A percentile compares a stretch with the other conserved stretches of the same genome.
These are phyloP conservation scores for Eurypyga helias DNA, from an alignment of 2,113 vertebrate species.

Conservation along the genomic window DNA sequence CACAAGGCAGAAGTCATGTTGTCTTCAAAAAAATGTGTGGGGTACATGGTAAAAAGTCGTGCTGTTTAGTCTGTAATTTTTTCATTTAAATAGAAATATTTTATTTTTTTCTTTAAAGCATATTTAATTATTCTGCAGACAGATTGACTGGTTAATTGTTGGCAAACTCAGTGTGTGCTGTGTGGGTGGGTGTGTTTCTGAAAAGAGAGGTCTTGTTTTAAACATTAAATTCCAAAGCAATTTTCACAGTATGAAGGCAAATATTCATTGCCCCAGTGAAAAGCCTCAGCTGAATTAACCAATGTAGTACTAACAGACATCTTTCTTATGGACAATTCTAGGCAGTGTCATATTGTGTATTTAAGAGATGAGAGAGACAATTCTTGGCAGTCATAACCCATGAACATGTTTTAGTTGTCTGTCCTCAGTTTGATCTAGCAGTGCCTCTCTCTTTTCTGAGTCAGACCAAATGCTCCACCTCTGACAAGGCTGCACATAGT, in stretches of 20 bases:
- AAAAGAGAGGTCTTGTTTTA: not conserved
- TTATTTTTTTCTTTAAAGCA: not conserved
- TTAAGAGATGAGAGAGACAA: not conserved
- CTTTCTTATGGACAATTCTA: not conserved
- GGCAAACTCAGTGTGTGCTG: not conserved
- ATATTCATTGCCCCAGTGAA: not conserved
- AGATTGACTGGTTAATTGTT: constrained; percentile 43
- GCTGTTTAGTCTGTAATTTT: not conserved
- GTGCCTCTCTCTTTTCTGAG: not conserved
- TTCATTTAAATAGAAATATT: not conserved
- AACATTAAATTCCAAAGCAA: not conserved
- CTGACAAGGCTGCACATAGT: not conserved
- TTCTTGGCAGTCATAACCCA: too few relatives aligned
- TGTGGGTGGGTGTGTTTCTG: constrained; percentile 1
- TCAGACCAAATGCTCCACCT: not conserved
- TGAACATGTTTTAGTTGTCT: not conserved
- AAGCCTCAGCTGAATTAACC: not conserved
- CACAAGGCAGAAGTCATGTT: not conserved
- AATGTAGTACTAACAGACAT: not conserved
- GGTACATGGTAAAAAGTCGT: not conserved
- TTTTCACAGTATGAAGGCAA: not conserved
- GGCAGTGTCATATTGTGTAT: not conserved
- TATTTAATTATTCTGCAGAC: not conserved
- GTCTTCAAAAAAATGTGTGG: not conserved
- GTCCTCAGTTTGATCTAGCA: too few relatives aligned